Base-by-base conservation (phyloP, 2,797 vertebrate species). In the Acrocephalus scirpaceus region DNA sequence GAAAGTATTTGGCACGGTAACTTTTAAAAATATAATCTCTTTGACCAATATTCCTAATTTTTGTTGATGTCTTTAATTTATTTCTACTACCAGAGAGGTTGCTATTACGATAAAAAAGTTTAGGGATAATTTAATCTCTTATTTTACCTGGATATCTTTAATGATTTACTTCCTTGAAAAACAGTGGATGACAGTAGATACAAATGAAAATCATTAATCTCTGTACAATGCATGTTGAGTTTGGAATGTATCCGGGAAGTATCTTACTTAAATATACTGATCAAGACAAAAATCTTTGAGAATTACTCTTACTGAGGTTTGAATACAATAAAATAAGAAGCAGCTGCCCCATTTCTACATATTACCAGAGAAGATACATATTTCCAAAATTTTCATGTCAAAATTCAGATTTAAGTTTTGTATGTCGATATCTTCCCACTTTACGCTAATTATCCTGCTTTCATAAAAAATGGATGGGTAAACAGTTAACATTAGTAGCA, bases 111-210 rank as follows among this genome's bases (percentile, higher is more conserved):
- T 45, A 61, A 78, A 85, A 90, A 88, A 51, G 10, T 79, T 92
- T 50, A 45, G 11, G 8, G n/a, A 76, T 71, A 74, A 57, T 62
- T 74, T 71, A 89, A 69, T 77, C 11, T 92, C n/a, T 74, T 81
- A 29, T 88, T 93, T 92, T 84, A 94, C 65, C 50, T 92, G 67
- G 12, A 74, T 77, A 64, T 44, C 42, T 83, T 71, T 61, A 91
- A 81, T 2, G 1, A 40, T 76, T 79, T 78, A 45, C 34, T 78
- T 85, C 42, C 38, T 75, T 92, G 77, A 40, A 92, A 92, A 89
- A 80, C 61, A 88, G 44, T 65, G 0, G 4, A 74, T 85, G 58
- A 71, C 47, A 90, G 38, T 25, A 83, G 54, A 75, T 42, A 44
- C 14, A 91, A 82, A 57, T 29, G 57, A 79, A 91, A 72, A 77